Conservation (phyloP, 2,888 invertebrate genomes). For the Eubasilissa splendida region DNA sequence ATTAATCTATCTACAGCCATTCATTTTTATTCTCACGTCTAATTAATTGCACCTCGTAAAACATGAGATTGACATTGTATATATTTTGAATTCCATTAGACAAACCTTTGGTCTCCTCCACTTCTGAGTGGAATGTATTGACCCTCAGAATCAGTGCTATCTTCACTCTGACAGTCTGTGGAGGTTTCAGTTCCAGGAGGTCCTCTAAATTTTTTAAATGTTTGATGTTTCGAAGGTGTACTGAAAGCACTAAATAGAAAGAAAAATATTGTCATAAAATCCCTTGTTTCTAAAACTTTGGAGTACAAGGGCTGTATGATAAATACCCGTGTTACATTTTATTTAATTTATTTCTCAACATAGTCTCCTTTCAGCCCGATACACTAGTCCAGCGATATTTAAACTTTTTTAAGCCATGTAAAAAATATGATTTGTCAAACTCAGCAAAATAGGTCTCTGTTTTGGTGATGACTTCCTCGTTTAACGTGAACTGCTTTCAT, state of each 20-base stretch:
- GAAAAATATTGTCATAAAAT: not conserved
- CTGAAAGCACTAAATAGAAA: slow-evolving; percentile 12
- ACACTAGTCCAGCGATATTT: no score
- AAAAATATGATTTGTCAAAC: no score
- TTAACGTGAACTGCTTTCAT: no score
- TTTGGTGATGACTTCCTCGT: no score
- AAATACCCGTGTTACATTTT: no score
- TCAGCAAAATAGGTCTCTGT: no score
- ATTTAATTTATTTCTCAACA: no score
- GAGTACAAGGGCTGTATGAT: no score
- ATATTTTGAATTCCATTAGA: not conserved
- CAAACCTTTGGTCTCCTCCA: not conserved
- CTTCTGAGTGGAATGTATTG: not conserved
- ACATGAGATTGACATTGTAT: not conserved
- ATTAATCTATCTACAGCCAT: no score
- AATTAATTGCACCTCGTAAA: not conserved
- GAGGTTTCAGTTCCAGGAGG: slow-evolving; percentile 1
- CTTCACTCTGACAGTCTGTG: slow-evolving; percentile 22
- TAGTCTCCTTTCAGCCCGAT: no score
- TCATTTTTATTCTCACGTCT: not conserved
- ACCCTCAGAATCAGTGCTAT: slow-evolving; percentile 22
- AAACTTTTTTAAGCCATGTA: no score
- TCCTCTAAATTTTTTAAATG: slow-evolving; percentile 1
- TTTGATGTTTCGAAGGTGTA: slow-evolving; percentile 13
- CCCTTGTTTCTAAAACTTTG: no score